Conservation (phyloP, 2,113 vertebrate genomes). For the Phaethornis superciliosus region DNA sequence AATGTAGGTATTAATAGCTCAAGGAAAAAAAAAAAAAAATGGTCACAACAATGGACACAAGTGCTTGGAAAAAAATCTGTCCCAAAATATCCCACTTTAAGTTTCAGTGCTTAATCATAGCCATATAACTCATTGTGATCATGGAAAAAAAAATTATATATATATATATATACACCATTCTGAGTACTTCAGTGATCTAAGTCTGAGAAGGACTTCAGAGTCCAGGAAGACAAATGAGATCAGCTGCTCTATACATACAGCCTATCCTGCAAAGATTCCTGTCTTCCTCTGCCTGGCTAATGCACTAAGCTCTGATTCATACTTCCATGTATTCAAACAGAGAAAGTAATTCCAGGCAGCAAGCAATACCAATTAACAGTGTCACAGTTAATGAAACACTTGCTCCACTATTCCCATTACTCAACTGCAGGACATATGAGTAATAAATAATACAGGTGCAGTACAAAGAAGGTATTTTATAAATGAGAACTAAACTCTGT, state of each 20-base stretch:
- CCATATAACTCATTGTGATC: neutral
- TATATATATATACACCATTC: neutral
- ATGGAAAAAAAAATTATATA: neutral
- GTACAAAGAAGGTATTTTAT: slow-evolving; percentile 21
- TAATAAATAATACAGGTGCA: slow-evolving; percentile 43
- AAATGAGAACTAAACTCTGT: neutral
- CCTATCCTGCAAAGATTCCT: neutral
- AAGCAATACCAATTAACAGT: neutral
- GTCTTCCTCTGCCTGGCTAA: neutral
- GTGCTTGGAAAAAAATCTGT: neutral
- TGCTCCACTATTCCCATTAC: slow-evolving; percentile 46
- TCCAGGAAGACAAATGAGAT: slow-evolving; percentile 51
- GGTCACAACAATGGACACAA: neutral
- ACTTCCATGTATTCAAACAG: slow-evolving; percentile 74
- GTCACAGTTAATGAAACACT: neutral
- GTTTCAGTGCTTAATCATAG: neutral
- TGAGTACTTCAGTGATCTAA: slow-evolving; percentile 18
- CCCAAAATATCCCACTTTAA: neutral
- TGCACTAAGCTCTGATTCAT: slow-evolving; percentile 64
- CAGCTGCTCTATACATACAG: neutral
- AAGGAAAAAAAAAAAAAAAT: neutral
- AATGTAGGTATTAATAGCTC: neutral
- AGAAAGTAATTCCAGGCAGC: slow-evolving; percentile 39
- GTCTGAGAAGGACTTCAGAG: neutral
- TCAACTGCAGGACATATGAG: slow-evolving; percentile 45